Base-by-base conservation (phyloP, 1,140 invertebrate genomes). In the Octopus bimaculoides region DNA sequence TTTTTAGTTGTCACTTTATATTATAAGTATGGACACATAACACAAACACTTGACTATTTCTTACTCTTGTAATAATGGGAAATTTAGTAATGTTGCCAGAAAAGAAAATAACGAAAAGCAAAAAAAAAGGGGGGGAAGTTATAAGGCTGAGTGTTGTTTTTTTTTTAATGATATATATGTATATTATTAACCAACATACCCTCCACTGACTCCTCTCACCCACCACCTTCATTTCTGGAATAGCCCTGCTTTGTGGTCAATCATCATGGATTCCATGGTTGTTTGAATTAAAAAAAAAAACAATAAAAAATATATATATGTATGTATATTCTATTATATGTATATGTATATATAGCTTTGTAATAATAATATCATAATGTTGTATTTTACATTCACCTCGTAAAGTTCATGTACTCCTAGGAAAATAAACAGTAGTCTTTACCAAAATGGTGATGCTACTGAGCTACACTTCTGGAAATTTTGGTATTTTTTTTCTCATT, bases 161-260 rank as follows among this genome's bases (percentile, higher is more conserved):
- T 71, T n/a, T n/a, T 71, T 41, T 41, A 41, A 41, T 41, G 26
- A 41, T 41, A 41, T 41, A 41, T 41, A 41, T 41, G 26, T 41
- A 41, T 41, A 14, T 71, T 20, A 17, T 71, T 71, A 17, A 17
- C 66, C 56, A 52, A 10, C 73, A 10, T 52, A 14, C 52, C 74
- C 74, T 75, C 52, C 74, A 53, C 74, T 52, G 17, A 52, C 74
- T 75, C 74, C 74, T 52, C n/a, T 41, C 26, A 41, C 12, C 74
- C 74, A 52, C 74, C 74, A 75, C 74, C 74, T 75, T 75, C 74
- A 75, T 75, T 75, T 75, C 74, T 75, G 74, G 74, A 75, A 75
- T 75, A 53, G 74, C 74, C 74, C 74, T 53, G 52, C 20, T 52
- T 71, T 71, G 66, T 71, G 66, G 5, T n/a, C 5, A 71, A 6